Conservation (phyloP, 2,888 invertebrate genomes). For the Hemistola chrysoprasaria region DNA sequence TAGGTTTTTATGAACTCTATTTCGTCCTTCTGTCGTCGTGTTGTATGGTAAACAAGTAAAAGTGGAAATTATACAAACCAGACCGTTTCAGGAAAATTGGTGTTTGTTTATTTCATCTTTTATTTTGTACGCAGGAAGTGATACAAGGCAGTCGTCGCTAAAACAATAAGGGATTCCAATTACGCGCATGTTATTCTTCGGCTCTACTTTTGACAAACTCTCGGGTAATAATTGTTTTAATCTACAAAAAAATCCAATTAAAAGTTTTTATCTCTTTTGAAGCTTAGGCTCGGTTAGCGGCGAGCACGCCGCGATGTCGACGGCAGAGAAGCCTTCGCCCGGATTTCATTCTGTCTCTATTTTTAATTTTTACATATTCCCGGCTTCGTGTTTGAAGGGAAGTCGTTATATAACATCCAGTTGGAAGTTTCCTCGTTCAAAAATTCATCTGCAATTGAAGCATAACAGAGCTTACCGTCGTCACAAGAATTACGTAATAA, state of each 20-base stretch:
- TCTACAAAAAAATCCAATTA: constrained; percentile 70
- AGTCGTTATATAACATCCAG: constrained; percentile 22
- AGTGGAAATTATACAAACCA: constrained; percentile 1
- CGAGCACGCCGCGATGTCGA: constrained; percentile 13
- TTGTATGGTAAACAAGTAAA: constrained; percentile 4
- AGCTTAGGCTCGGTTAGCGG: constrained; percentile 58
- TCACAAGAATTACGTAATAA: constrained; percentile 14
- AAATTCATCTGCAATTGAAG: constrained; percentile 9
- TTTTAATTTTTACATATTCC: constrained; percentile 39
- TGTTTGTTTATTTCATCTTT: neutral
- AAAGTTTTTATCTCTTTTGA: constrained; percentile 67
- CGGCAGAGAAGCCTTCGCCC: constrained; percentile 33
- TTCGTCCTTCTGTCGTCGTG: constrained; percentile 5
- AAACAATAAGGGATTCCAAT: constrained; percentile 14
- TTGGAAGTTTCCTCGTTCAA: constrained; percentile 3
- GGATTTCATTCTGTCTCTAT: constrained; percentile 39
- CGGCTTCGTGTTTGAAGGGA: constrained; percentile 16
- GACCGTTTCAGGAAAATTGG: neutral
- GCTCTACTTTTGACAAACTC: constrained; percentile 51
- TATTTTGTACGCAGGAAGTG: constrained; percentile 1
- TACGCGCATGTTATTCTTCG: constrained; percentile 45
- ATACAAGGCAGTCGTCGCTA: constrained; percentile 4
- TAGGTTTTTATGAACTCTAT: constrained; percentile 2
- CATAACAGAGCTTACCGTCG: constrained; percentile 8
- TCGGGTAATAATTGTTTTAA: constrained; percentile 66